Percentiles rank a stretch among this genome's conserved stretches.
Evolutionary conservation across 2,113 vertebrate species (phyloP).

Genomic region (Scytalopus superciliaris): DNA sequence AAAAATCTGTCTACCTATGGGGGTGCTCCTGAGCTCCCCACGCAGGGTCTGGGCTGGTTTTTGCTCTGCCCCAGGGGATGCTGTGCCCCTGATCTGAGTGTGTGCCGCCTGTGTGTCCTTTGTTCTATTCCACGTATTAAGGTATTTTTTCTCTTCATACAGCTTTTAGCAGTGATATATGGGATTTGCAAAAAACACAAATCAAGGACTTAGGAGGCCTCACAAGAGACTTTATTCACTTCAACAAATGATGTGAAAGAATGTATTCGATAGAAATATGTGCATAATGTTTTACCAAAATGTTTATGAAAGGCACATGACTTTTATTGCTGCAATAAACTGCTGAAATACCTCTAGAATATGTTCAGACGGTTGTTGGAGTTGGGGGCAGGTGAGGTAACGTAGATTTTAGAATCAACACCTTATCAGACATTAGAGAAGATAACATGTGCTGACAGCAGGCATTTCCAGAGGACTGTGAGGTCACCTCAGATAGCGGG

Average conservation of each 20-base stretch:
- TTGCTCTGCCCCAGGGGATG: background rate
- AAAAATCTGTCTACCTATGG: rapidly evolving
- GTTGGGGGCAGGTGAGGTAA: background rate
- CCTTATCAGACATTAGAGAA: background rate
- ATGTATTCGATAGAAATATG: background rate
- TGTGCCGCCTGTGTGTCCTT: background rate
- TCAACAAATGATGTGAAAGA: background rate
- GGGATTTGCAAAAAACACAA: background rate
- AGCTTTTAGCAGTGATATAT: background rate
- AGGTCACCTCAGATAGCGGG: background rate
- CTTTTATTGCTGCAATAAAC: background rate
- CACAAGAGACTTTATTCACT: background rate
- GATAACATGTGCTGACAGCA: background rate
- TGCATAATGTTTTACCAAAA: background rate
- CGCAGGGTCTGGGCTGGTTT: background rate
- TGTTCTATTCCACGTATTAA: background rate
- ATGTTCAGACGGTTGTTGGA: background rate
- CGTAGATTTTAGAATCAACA: background rate
- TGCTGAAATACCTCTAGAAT: background rate
- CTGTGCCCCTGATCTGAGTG: background rate
- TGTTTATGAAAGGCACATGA: background rate
- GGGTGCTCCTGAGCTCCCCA: background rate
- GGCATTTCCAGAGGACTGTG: background rate
- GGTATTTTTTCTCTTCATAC: background rate
- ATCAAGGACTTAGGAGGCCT: background rate